phyloP scores from a whole-genome alignment of 2,797 vertebrate species.

The Odontamblyopus lacepedii region DNA sequence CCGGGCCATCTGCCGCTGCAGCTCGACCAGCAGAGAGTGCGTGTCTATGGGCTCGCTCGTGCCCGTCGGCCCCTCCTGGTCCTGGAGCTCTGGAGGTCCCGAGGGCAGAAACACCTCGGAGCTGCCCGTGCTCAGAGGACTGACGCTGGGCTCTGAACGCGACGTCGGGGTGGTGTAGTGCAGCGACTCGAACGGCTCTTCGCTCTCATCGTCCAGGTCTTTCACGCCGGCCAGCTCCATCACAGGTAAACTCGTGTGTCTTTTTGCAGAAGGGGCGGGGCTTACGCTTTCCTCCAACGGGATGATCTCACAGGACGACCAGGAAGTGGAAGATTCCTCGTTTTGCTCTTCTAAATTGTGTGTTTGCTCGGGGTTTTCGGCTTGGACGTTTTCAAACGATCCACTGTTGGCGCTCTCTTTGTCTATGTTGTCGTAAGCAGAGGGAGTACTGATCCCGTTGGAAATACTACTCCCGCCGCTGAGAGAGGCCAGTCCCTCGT shows the following conservation, averaged over 20 bases:
- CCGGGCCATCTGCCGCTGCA: conserved; percentile 72
- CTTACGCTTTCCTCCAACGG: conserved; percentile 56
- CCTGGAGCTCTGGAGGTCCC: conserved; percentile 54
- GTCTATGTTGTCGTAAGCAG: conserved; percentile 77
- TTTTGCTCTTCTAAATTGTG: conserved; percentile 19
- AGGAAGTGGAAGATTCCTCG: conserved; percentile 64
- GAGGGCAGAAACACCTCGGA: conserved; percentile 82
- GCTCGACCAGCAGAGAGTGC: conserved; percentile 57
- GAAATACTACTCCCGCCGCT: conserved; percentile 66
- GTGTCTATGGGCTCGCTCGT: conserved; percentile 27
- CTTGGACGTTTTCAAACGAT: neutral
- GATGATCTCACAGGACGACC: conserved; percentile 76
- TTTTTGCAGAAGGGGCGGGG: conserved; percentile 29
- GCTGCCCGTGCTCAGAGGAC: conserved; percentile 77
- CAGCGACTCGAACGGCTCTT: conserved; percentile 22
- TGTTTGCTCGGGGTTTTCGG: neutral
- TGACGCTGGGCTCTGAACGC: conserved; percentile 58
- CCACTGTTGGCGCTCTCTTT: conserved; percentile 17
- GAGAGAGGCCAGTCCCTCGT: conserved; percentile 17
- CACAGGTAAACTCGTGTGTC: conserved; percentile 28
- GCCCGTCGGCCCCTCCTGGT: conserved; percentile 21
- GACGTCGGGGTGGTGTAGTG: conserved; percentile 69
- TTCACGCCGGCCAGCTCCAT: neutral
- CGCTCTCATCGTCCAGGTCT: conserved; percentile 12
- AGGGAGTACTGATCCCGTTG: conserved; percentile 71